These are phyloP conservation scores for Protomyctophum bolini DNA, from an alignment of 2,113 vertebrate genomes.

Conservation along the genomic window DNA sequence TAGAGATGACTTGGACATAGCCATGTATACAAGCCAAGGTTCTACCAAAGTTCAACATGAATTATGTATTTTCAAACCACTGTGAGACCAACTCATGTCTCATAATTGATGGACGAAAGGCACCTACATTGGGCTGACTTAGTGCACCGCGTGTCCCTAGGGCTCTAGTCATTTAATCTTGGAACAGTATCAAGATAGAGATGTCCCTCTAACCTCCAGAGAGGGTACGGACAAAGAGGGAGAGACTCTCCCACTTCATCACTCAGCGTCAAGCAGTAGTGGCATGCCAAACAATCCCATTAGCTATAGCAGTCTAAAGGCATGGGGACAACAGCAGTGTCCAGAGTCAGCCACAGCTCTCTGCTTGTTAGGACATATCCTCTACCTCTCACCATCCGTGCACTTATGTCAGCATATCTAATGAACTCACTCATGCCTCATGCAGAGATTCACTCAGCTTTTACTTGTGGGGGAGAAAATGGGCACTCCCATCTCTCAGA, in stretches of 20 bases:
- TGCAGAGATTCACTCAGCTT: constrained; percentile 54
- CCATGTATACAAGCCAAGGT: too few relatives aligned
- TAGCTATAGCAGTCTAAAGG: constrained; percentile 52
- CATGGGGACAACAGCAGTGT: constrained; percentile 31
- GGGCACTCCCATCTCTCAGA: constrained; percentile 51
- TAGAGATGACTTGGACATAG: too few relatives aligned
- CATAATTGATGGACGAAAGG: constrained; percentile 47
- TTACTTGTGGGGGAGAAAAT: constrained; percentile 57
- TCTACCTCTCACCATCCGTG: constrained; percentile 44
- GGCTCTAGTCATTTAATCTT: constrained; percentile 75
- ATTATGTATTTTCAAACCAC: constrained; percentile 28
- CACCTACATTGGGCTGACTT: constrained; percentile 42
- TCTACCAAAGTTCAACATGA: too few relatives aligned
- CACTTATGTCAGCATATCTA: constrained; percentile 68
- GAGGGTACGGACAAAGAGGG: constrained; percentile 60
- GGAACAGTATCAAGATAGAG: constrained; percentile 70
- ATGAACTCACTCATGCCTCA: constrained; percentile 47
- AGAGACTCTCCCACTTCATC: constrained; percentile 61
- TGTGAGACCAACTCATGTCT: constrained; percentile 40
- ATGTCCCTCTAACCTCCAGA: constrained; percentile 72
- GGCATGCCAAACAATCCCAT: constrained; percentile 76
- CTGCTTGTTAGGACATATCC: constrained; percentile 40
- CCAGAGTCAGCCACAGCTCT: constrained; percentile 51
- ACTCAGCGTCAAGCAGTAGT: constrained; percentile 58
- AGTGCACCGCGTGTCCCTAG: constrained; percentile 48